Base-by-base conservation (phyloP, 2,797 vertebrate genomes). In the Oreochromis mossambicus region DNA sequence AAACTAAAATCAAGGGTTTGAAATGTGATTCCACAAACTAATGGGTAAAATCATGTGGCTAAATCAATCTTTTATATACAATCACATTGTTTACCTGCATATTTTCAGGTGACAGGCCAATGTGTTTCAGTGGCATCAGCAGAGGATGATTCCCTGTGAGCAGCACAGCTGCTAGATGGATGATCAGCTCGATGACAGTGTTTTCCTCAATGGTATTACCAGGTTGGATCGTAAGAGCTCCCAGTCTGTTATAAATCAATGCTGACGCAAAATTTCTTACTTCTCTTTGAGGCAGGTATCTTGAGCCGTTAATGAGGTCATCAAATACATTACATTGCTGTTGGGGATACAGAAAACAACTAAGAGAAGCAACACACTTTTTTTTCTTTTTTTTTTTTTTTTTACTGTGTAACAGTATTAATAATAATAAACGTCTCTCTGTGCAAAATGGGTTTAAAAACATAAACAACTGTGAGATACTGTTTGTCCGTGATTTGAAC, bases 11-110 rank as follows among this genome's bases (percentile, higher is more conserved):
- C 61, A 66, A 38, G 17, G 19, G 32, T 36, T 38, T 66, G 34
- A 63, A 63, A 63, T 63, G 11, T 12, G 19, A 38, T 11, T 21
- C 19, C 34, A 38, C 61, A 66, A 63, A 0, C 61, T 17, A 63
- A 8, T 38, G 17, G 58, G 32, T 61, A 34, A 63, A 34, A 36
- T 34, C 32, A 63, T n/a, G 17, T 63, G 58, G 58, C 9, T 19
- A 63, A n/a, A 38, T 21, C 34, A 19, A 66, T 0, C 19, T 21
- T 66, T 38, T 66, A 38, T 21, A 66, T 21, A 21, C 61, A 38
- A 38, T 66, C 19, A 38, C 36, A n/a, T n/a, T 32, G 5, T 86
- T 89, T 93, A 98, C 98, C 97, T 83, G 85, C 98, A 98, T 98
- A 79, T 26, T 80, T 51, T 10, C 21, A 0, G 97, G 96, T 9